Conservation (phyloP, 2,797 vertebrate species). For the Brotula barbata region DNA sequence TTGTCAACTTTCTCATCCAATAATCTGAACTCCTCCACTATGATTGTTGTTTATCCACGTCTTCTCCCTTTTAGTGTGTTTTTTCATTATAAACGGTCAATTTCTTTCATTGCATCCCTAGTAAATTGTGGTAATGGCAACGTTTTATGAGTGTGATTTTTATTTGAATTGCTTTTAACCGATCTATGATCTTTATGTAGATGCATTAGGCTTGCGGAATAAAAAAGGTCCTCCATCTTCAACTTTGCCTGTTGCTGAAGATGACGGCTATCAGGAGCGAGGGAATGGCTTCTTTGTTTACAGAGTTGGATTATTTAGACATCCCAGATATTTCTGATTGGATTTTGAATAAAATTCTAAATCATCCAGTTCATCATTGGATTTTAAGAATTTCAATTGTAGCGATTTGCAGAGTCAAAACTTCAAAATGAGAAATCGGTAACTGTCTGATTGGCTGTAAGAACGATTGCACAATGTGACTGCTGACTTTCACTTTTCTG, state of each 20-base stretch:
- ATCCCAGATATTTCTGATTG: slow-evolving; percentile 27
- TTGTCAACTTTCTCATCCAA: not conserved
- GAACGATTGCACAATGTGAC: not conserved
- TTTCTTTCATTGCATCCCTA: slow-evolving; percentile 30
- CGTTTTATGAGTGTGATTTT: slow-evolving; percentile 48
- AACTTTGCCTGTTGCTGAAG: slow-evolving; percentile 30
- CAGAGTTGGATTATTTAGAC: slow-evolving; percentile 36
- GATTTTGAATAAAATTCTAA: slow-evolving; percentile 47
- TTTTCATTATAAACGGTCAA: slow-evolving; percentile 41
- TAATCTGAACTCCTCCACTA: not conserved
- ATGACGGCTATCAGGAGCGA: slow-evolving; percentile 34
- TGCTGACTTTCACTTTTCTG: slow-evolving; percentile 4
- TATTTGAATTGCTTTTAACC: slow-evolving; percentile 50
- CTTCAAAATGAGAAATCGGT: slow-evolving; percentile 4
- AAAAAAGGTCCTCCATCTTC: slow-evolving; percentile 18
- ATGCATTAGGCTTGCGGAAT: slow-evolving; percentile 24
- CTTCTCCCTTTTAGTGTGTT: slow-evolving; percentile 20
- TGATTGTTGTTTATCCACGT: slow-evolving; percentile 22
- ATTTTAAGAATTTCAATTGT: not conserved
- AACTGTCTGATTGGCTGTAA: slow-evolving; percentile 19
- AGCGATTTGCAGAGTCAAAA: slow-evolving; percentile 20
- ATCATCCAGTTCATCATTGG: slow-evolving; percentile 30
- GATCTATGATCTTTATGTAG: slow-evolving; percentile 46
- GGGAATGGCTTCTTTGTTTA: slow-evolving; percentile 35
- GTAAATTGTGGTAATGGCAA: slow-evolving; percentile 31